Conservation (phyloP, 2,888 invertebrate genomes). For the Sipunculus nudus region DNA sequence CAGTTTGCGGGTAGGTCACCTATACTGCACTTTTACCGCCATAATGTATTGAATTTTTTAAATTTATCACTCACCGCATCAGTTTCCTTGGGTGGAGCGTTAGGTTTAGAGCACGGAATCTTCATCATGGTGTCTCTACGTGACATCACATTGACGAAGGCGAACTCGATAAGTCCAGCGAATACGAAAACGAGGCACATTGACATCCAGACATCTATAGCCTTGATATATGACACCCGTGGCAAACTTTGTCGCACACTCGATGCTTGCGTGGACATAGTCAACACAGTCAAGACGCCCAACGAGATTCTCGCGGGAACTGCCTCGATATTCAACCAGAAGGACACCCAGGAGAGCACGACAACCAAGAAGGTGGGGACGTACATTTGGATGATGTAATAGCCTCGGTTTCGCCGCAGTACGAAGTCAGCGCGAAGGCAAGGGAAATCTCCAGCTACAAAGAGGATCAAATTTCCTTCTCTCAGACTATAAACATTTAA, state of each 20-base stretch:
- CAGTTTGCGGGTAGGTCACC: too few species aligned
- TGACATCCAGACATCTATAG: slow-evolving; percentile 29
- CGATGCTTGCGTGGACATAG: slow-evolving; percentile 33
- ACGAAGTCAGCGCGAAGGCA: slow-evolving; percentile 25
- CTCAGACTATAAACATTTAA: too few species aligned
- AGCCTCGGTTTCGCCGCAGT: slow-evolving; percentile 25
- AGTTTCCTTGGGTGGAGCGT: too few species aligned
- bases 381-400: slow-evolving; percentile 32
- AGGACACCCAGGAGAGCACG: slow-evolving; percentile 39
- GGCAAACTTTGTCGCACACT: too few species aligned
- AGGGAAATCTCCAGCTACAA: slow-evolving; percentile 24
- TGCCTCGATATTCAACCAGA: slow-evolving; percentile 39
- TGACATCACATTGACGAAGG: slow-evolving; percentile 29
- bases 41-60: too few species aligned
- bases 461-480: too few species aligned
- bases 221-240: slow-evolving; percentile 27
- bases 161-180: slow-evolving; percentile 22
- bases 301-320: slow-evolving; percentile 37
- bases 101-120: too few species aligned
- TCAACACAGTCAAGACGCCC: slow-evolving; percentile 32
- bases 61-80: too few species aligned
- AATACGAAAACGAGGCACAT: slow-evolving; percentile 31
- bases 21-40: too few species aligned
- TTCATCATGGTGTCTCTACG: too few species aligned
- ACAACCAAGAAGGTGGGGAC: slow-evolving; percentile 37